Evolutionary conservation across 2,888 invertebrate species (phyloP), one percentile per base, ranked within the genome.

Genomic region (Congeria kusceri): DNA sequence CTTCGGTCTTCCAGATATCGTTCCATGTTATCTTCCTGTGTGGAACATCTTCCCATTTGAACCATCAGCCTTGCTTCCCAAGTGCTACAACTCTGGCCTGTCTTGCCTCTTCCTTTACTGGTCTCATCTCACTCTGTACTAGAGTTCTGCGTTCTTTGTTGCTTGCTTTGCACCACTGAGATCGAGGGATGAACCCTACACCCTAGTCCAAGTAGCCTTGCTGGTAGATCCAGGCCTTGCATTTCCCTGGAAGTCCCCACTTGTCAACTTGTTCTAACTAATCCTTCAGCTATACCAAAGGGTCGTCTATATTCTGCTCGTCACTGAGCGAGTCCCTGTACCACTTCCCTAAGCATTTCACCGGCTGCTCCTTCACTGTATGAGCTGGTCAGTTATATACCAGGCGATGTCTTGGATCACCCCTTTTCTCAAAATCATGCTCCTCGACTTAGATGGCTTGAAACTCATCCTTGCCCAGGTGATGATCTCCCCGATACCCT

Each of bases 311-410:
- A 56, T 18, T 56, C 27, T 56, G 23, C 18, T 56, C 18, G n/a
- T 56, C 39, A 39, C 15, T 39, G 39, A 39, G 39, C 39, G 39
- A 59, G 59, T 59, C 59, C 11, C 56, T 15, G 49, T 67, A 63
- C 65, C 68, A 63, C 62, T 70, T 75, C 4, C 74, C 69, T 13
- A 64, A 46, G 66, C 66, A 70, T 28, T 75, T 75, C 27, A 73
- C 62, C 67, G 73, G 77, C 57, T 62, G 39, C 62, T 77, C 70
- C 23, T 20, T 67, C 18, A 73, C 62, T 64, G 73, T 80, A 80
- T 53, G 25, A 59, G 58, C n/a, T 62, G 47, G 28, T 53, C 75
- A n/a, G 70, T 62, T 23, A 32, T 65, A 28, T 59, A 74, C 18
- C 68, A 49, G 47, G 27, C 32, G 18, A 64, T 32, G n/a, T 80